Evolutionary conservation across 2,113 vertebrate species (phyloP).

Genomic region (Anguilla japonica): DNA sequence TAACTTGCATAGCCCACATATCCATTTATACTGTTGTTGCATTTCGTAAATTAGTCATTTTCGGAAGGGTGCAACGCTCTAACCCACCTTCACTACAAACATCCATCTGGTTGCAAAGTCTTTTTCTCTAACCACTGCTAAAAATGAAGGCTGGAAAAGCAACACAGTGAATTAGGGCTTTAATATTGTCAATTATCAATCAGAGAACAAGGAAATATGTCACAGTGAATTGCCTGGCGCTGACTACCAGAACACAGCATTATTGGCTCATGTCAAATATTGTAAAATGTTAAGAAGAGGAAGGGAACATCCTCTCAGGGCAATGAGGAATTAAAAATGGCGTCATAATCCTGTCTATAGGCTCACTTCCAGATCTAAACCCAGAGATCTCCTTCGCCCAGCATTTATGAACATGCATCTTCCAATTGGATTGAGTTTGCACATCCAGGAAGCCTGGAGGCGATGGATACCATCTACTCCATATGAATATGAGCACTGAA

Average conservation of each 20-base stretch:
- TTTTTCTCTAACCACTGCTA: not conserved
- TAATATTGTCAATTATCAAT: constrained; percentile 31
- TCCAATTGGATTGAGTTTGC: constrained; percentile 3
- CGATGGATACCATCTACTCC: constrained; percentile 14
- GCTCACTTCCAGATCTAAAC: constrained; percentile 63
- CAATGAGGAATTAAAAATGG: constrained; percentile 67
- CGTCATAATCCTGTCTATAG: constrained; percentile 70
- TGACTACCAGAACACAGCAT: constrained; percentile 52
- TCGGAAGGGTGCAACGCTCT: not conserved
- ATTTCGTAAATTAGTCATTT: not conserved
- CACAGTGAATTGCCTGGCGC: constrained; percentile 58
- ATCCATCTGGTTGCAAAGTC: not conserved
- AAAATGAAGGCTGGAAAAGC: constrained; percentile 29
- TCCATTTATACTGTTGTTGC: not conserved
- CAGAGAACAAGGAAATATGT: constrained; percentile 64
- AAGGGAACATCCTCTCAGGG: constrained; percentile 61
- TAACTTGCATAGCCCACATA: not conserved
- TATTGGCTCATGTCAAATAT: constrained; percentile 66
- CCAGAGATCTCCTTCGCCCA: constrained; percentile 47
- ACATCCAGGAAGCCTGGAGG: not conserved
- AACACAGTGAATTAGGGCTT: constrained; percentile 59
- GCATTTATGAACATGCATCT: constrained; percentile 51
- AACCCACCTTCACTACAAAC: not conserved
- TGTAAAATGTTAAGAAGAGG: constrained; percentile 63
- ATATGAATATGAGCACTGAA: not conserved